Percentiles rank a stretch among this genome's conserved stretches.
phyloP scores from a whole-genome alignment of 2,888 invertebrate species.

The Digitonthophagus gazella region DNA sequence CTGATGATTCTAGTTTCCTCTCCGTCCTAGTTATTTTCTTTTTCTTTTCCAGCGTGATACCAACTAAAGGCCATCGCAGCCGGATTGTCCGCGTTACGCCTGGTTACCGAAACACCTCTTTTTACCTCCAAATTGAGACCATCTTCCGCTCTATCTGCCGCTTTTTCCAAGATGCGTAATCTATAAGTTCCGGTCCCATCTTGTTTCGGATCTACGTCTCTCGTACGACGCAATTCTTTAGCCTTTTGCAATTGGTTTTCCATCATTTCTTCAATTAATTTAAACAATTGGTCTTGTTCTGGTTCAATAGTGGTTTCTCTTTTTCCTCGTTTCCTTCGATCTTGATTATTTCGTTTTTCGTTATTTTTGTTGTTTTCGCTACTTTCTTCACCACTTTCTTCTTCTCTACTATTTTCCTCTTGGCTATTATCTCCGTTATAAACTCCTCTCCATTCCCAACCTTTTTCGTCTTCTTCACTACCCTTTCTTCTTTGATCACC shows the following conservation, averaged over 20 bases:
- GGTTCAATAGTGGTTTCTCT: neutral
- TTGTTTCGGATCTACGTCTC: too few relatives aligned
- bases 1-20: neutral
- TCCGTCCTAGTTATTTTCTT: too few relatives aligned
- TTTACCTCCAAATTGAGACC: neutral
- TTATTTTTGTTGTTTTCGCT: too few relatives aligned
- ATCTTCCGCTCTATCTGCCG: neutral
- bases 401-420: conserved; percentile 5
- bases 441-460: neutral
- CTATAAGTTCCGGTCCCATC: neutral
- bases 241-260: neutral
- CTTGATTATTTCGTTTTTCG: neutral
- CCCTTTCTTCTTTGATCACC: neutral
- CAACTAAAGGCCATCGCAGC: neutral
- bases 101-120: neutral
- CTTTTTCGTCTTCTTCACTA: neutral
- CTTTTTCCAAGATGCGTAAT: neutral
- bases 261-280: neutral
- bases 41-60: neutral
- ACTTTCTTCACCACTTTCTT: neutral
- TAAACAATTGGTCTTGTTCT: neutral
- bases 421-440: neutral
- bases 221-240: neutral
- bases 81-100: neutral
- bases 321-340: neutral